Conservation (phyloP, 2,797 vertebrate species). For the Gambusia yucatana region DNA sequence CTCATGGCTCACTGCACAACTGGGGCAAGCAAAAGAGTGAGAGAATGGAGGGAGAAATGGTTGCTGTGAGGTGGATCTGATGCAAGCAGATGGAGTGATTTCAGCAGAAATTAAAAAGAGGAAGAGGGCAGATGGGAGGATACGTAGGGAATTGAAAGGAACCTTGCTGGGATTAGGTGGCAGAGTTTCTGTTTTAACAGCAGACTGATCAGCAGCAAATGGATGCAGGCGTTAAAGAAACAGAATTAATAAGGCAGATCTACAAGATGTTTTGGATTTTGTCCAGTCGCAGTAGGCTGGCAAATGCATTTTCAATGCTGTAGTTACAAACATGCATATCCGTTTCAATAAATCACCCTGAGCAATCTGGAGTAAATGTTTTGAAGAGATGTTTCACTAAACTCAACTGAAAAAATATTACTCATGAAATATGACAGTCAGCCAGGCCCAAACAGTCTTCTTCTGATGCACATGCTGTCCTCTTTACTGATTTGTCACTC, state of each 20-base stretch:
- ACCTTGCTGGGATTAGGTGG: constrained; percentile 10
- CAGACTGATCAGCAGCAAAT: not conserved
- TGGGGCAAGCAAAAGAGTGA: constrained; percentile 57
- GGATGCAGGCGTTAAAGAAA: not conserved
- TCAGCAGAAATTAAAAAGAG: constrained; percentile 35
- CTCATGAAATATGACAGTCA: not conserved
- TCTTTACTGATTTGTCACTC: constrained; percentile 91
- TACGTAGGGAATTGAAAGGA: constrained; percentile 14
- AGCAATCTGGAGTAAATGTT: not conserved
- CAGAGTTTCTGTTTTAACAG: constrained; percentile 7
- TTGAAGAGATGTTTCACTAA: not conserved
- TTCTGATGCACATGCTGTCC: constrained; percentile 59
- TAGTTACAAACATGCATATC: constrained; percentile 12
- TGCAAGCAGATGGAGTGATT: constrained; percentile 53
- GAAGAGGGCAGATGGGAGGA: constrained; percentile 22
- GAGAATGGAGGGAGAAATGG: constrained; percentile 22
- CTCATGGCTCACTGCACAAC: constrained; percentile 69
- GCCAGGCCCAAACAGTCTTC: constrained; percentile 16
- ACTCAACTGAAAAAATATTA: not conserved
- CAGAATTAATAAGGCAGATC: constrained; percentile 12
- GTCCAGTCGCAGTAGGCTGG: constrained; percentile 7
- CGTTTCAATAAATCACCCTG: constrained; percentile 11
- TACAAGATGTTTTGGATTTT: constrained; percentile 14
- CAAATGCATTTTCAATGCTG: not conserved
- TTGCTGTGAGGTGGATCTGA: constrained; percentile 35